Evolutionary conservation across 1,140 invertebrate species (phyloP).

Genomic region (Mizuhopecten yessoensis): DNA sequence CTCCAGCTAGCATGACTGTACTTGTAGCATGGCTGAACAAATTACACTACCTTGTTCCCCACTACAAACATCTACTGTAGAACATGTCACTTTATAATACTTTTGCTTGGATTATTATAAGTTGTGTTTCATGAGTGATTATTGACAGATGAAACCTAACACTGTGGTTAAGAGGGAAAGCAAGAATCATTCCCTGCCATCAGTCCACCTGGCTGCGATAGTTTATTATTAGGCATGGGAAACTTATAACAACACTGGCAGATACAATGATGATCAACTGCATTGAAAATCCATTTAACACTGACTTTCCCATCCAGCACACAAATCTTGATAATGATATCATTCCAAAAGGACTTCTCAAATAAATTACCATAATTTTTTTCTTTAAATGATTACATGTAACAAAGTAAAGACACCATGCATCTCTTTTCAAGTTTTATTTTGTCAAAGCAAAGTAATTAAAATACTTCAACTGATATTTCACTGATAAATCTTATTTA

Average conservation of each 20-base stretch:
- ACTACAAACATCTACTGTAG: not conserved
- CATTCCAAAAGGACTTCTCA: not conserved
- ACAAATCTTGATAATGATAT: not conserved
- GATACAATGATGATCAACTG: constrained; percentile 27
- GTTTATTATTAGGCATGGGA: not conserved
- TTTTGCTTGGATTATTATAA: not conserved
- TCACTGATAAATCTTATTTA: not conserved
- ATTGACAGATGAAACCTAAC: not conserved
- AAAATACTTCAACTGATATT: not conserved
- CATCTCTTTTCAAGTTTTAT: not conserved
- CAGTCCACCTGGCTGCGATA: not conserved
- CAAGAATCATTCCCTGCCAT: not conserved
- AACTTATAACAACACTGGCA: constrained; percentile 33
- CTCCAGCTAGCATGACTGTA: constrained; percentile 48
- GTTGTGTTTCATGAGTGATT: not conserved
- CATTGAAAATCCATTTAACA: not conserved
- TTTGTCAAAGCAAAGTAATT: not conserved
- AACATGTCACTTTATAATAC: not conserved
- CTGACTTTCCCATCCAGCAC: not conserved
- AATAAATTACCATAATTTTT: not conserved
- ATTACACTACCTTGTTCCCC: not conserved
- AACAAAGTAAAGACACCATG: not conserved
- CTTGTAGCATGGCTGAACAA: constrained; percentile 36
- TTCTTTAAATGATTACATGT: not conserved
- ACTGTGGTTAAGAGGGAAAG: not conserved